Conservation (phyloP, 1,140 invertebrate species). For the Drosophila insularis region DNA sequence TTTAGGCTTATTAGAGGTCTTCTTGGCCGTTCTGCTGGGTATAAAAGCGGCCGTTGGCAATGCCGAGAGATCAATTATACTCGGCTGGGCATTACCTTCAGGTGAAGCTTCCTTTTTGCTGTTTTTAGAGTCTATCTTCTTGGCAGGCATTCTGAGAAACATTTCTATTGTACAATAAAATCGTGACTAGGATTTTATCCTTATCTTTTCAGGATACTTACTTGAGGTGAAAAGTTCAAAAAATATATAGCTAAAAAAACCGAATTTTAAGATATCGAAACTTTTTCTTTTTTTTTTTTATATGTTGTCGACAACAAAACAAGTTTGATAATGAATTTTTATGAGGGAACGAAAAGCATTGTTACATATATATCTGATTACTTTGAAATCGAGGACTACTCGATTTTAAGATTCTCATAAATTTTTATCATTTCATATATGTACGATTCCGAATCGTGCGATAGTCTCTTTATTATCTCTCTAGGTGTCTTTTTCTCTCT, state of each 20-base stretch:
- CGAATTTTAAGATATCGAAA: neutral
- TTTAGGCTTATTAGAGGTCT: slow-evolving; percentile 35
- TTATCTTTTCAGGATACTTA: neutral
- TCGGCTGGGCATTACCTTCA: neutral
- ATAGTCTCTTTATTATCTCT: neutral
- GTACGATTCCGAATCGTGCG: too few relatives aligned
- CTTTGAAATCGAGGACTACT: slow-evolving; percentile 19
- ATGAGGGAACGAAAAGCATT: neutral
- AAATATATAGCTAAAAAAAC: too few relatives aligned
- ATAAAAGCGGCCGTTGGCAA: neutral
- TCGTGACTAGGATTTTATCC: neutral
- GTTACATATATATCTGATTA: neutral
- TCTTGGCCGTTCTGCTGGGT: slow-evolving; percentile 7
- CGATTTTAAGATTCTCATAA: neutral
- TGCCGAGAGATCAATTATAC: neutral
- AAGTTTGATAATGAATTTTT: slow-evolving; percentile 1
- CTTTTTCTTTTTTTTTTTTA: neutral
- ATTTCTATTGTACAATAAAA: neutral
- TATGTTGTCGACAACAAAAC: neutral
- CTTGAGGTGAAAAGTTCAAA: too few relatives aligned
- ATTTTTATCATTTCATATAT: too few relatives aligned
- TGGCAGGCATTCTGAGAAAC: slow-evolving; percentile 27
- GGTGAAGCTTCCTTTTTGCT: slow-evolving; percentile 20
- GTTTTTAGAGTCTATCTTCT: slow-evolving; percentile 36
- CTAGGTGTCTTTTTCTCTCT: neutral